phyloP scores from a whole-genome alignment of 2,888 invertebrate species.

The Homarus gammarus region DNA sequence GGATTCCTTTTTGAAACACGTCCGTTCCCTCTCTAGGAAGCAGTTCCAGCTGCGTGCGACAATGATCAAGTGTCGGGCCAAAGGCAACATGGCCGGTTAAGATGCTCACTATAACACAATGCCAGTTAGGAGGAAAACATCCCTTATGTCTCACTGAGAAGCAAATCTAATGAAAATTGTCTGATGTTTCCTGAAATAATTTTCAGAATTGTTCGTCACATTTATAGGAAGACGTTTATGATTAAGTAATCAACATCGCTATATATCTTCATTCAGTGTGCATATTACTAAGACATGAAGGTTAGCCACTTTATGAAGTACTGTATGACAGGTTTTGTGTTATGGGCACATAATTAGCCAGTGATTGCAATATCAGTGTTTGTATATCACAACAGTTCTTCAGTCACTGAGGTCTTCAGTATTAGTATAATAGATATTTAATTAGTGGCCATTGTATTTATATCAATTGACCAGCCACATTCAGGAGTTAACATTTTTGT shows the following conservation, averaged over 20 bases:
- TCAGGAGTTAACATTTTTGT: no score
- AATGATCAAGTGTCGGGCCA: constrained; percentile 97
- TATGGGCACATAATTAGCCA: not conserved
- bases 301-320: no score
- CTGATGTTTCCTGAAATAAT: not conserved
- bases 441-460: no score
- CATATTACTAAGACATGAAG: no score
- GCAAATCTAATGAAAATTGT: not conserved
- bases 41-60: constrained; percentile 97
- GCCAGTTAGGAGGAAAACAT: not conserved
- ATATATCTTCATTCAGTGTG: no score
- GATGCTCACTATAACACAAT: not conserved
- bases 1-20: constrained; percentile 97
- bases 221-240: not conserved
- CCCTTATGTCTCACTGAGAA: not conserved
- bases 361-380: not conserved
- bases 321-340: not conserved
- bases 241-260: not conserved
- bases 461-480: no score
- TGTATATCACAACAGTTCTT: not conserved
- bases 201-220: not conserved
- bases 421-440: no score
- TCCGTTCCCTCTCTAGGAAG: constrained; percentile 94
- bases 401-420: no score
- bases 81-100: constrained; percentile 85